These are phyloP conservation scores for Rhea americana DNA, from an alignment of 2,113 vertebrate species.

Conservation along the genomic window DNA sequence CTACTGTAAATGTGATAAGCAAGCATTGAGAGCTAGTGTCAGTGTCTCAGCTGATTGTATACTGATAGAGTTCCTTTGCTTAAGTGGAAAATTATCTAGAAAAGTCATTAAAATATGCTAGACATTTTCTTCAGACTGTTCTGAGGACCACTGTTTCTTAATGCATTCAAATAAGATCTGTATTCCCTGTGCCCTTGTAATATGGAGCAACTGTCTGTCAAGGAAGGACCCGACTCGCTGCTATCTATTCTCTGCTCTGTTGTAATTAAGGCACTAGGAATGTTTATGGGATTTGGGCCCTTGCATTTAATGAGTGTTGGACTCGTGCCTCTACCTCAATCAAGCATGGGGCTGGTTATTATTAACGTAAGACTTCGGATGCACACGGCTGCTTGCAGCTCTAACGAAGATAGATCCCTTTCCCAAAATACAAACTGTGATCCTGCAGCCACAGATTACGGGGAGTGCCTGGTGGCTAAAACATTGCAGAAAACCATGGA, in stretches of 20 bases:
- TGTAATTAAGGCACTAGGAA: constrained; percentile 43
- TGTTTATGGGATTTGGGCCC: constrained; percentile 23
- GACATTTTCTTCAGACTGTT: constrained; percentile 26
- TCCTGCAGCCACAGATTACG: not conserved
- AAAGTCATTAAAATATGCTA: constrained; percentile 50
- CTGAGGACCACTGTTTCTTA: not conserved
- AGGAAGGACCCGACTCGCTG: not conserved
- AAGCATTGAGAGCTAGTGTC: constrained; percentile 23
- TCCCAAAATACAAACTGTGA: not conserved
- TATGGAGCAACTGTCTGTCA: constrained; percentile 21
- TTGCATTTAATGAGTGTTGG: constrained; percentile 35
- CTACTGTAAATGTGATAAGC: constrained; percentile 43
- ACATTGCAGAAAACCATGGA: not conserved
- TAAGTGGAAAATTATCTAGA: constrained; percentile 63
- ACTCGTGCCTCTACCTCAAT: constrained; percentile 13
- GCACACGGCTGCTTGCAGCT: not conserved
- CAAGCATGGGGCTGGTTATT: not conserved
- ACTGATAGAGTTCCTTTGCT: constrained; percentile 43
- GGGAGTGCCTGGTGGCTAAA: not conserved
- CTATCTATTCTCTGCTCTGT: not conserved
- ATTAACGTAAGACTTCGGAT: not conserved
- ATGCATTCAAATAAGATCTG: constrained; percentile 19
- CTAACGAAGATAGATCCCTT: constrained; percentile 52
- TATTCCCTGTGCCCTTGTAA: constrained; percentile 44
- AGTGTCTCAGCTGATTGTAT: constrained; percentile 48